Conservation (phyloP, 2,113 vertebrate genomes). For the Ochotona princeps region DNA sequence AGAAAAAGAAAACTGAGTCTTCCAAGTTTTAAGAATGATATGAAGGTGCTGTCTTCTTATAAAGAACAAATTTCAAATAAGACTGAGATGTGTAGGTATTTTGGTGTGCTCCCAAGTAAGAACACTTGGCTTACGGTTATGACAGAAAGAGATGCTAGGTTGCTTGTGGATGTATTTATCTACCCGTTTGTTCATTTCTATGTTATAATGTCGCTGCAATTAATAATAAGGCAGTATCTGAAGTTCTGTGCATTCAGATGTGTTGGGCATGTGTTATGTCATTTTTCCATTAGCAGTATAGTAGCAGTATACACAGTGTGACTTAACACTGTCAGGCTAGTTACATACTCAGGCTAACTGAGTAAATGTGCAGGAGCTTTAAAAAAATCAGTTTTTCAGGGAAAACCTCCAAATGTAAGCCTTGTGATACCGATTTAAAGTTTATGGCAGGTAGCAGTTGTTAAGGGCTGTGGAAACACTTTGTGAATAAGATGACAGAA, state of each 20-base stretch:
- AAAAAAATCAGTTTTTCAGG: slow-evolving; percentile 10
- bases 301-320: slow-evolving; percentile 18
- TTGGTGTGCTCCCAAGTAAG: neutral
- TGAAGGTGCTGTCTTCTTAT: slow-evolving; percentile 9
- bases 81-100: neutral
- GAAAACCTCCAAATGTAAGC: neutral
- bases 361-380: neutral
- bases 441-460: slow-evolving; percentile 51
- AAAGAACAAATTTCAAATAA: slow-evolving; percentile 46
- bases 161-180: neutral
- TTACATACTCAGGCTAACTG: neutral
- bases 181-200: neutral
- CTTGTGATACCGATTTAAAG: neutral
- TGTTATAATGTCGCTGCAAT: neutral
- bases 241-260: neutral
- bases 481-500: slow-evolving; percentile 63
- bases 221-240: neutral
- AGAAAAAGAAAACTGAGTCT: slow-evolving; percentile 24
- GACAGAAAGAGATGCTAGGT: slow-evolving; percentile 13
- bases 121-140: slow-evolving; percentile 27
- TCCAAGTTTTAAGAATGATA: slow-evolving; percentile 63
- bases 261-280: neutral
- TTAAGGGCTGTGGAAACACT: slow-evolving; percentile 21
- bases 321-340: neutral
- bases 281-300: neutral